These are phyloP conservation scores for Acridotheres tristis DNA, from an alignment of 2,797 vertebrate genomes.

Conservation along the genomic window DNA sequence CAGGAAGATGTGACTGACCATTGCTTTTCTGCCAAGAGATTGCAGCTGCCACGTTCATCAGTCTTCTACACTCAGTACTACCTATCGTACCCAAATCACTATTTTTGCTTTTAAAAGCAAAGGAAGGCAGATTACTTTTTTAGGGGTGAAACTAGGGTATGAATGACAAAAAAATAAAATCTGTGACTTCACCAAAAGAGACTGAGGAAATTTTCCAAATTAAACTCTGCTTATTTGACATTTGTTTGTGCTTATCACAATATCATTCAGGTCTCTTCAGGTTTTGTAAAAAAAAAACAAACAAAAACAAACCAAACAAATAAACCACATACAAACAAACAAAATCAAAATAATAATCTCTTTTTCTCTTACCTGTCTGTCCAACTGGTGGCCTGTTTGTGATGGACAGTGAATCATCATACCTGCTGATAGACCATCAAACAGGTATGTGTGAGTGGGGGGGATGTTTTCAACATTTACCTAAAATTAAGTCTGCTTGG, in stretches of 20 bases:
- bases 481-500: background rate
- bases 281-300: background rate
- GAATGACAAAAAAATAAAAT: background rate
- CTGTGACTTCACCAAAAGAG: background rate
- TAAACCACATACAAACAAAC: background rate
- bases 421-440: background rate
- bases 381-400: background rate
- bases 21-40: background rate
- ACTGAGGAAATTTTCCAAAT: background rate
- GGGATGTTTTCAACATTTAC: background rate
- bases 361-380: background rate
- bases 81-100: background rate
- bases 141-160: background rate
- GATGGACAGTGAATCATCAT: background rate
- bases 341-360: background rate
- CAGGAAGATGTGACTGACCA: background rate
- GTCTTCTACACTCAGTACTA: background rate
- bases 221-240: background rate
- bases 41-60: background rate
- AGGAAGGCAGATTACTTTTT: background rate
- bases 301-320: background rate
- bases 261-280: background rate
- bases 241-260: background rate
- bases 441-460: background rate
- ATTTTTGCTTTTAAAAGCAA: background rate